phyloP scores from a whole-genome alignment of 64 coral and sea anemone species.

The Astreopora myriophthalma region DNA sequence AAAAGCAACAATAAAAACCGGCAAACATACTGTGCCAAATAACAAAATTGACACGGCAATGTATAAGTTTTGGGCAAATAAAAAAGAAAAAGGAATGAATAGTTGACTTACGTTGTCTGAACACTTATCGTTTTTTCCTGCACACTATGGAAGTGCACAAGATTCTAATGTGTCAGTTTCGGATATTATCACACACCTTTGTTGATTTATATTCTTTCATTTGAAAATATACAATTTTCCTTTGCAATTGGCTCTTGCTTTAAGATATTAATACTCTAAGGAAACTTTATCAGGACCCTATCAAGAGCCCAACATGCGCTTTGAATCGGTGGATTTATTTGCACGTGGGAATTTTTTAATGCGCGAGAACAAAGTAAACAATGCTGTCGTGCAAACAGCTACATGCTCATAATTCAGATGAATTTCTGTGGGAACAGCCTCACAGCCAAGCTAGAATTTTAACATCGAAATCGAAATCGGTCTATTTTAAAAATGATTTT shows the following conservation, averaged over 20 bases:
- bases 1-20: background rate
- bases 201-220: background rate
- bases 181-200: background rate
- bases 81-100: background rate
- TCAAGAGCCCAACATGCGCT: background rate
- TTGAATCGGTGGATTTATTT: background rate
- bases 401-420: background rate
- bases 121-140: no score
- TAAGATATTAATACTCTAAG: background rate
- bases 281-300: background rate
- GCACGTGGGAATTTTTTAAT: background rate
- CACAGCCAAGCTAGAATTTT: no score
- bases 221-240: background rate
- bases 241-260: background rate
- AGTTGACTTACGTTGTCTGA: background rate
- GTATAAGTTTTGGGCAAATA: background rate
- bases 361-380: background rate
- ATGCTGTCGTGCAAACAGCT: background rate
- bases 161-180: background rate
- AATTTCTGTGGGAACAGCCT: background rate
- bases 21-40: background rate
- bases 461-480: no score
- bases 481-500: no score
- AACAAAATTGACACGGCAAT: background rate
- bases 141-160: background rate